Conservation (phyloP, 2,797 vertebrate genomes). For the Danio aesculapii region DNA sequence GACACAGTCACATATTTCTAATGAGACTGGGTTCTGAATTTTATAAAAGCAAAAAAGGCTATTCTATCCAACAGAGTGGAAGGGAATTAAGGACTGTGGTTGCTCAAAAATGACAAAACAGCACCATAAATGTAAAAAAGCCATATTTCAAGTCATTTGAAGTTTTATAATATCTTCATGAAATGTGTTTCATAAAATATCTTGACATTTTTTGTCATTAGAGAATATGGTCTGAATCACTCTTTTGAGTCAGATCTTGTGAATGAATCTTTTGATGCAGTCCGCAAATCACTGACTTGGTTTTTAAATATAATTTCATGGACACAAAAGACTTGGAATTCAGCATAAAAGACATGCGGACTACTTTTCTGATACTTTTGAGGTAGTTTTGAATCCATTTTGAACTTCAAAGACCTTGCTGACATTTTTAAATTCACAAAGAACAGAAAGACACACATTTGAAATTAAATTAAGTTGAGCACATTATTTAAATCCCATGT, state of each 20-base stretch:
- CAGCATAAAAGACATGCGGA: neutral
- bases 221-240: neutral
- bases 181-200: neutral
- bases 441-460: neutral
- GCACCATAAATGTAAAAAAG: neutral
- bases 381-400: neutral
- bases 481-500: neutral
- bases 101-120: slow-evolving; percentile 3
- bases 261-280: neutral
- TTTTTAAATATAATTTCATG: neutral
- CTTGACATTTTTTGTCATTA: neutral
- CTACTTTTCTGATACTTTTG: too few relatives aligned
- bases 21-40: too few relatives aligned
- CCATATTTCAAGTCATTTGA: neutral
- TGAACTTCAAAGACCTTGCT: neutral
- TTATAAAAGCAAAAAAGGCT: too few relatives aligned
- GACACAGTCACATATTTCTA: too few relatives aligned
- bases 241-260: neutral
- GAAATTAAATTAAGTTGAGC: neutral
- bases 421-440: neutral
- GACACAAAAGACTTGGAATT: neutral
- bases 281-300: neutral
- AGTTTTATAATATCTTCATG: neutral
- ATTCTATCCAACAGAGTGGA: neutral
- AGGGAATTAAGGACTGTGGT: neutral